Base-by-base conservation (phyloP, 2,888 invertebrate genomes). In the Meteorus cinctellus region DNA sequence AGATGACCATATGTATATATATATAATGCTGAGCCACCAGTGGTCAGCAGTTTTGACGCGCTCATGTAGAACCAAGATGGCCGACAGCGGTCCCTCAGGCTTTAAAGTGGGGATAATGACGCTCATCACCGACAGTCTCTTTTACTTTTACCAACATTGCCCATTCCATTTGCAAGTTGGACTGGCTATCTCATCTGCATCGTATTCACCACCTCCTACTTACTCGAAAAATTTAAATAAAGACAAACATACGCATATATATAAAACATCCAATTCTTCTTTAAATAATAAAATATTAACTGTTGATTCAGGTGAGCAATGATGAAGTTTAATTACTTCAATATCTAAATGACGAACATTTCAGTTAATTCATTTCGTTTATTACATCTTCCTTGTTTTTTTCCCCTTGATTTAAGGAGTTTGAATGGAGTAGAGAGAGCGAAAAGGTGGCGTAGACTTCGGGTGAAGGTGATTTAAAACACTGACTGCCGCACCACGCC, bases 71-170 rank as follows among this genome's bases (percentile, higher is more conserved):
- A 85, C 87, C 88, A 89, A 89, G 88, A 89, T 89, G 89, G 89
- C 89, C 87, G 89, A 81, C 85, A 75, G 78, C 74, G 85, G 85
- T 84, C 86, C 85, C 85, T 34, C 31, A 41, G 60, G 19, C 84
- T 84, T 83, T 78, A 72, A 79, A 79, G 88, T 87, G 87, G 89
- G 88, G 88, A 86, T 89, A 89, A 89, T 89, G 89, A 89, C 87
- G 86, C 88, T 89, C 89, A 89, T 89, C 88, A 89, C 88, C 86
- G 86, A 88, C 88, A 86, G 86, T 89, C 86, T 89, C 88, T 88
- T 87, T 41, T 48, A 86, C 86, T 89, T 87, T 62, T 88, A 88
- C 88, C 86, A 88, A 89, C 88, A 88, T 86, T 70, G 72, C 65
- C 72, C 62, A 65, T 65, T 72, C 55, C 60, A 70, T 34, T 59